A percentile compares a stretch with the other conserved stretches of the same genome.
These are phyloP conservation scores for Ectropis grisescens DNA, from an alignment of 1,140 invertebrate species.

Conservation along the genomic window DNA sequence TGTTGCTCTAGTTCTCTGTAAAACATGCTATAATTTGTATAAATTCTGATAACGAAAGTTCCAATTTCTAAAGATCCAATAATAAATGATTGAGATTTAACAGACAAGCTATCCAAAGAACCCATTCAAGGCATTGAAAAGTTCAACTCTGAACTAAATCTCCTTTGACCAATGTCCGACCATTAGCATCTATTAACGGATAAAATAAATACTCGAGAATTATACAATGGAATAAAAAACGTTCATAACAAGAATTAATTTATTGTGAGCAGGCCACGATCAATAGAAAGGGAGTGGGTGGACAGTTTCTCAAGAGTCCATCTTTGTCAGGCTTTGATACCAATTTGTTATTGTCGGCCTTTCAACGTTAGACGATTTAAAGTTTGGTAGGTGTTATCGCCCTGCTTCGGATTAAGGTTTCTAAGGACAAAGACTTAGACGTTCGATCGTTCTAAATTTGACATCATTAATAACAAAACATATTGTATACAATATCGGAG, in stretches of 20 bases:
- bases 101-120: no score
- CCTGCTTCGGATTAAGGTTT: conserved; percentile 22
- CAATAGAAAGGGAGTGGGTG: conserved; percentile 60
- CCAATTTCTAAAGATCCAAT: no score
- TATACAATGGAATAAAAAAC: conserved; percentile 58
- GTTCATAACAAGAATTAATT: conserved; percentile 67
- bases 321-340: conserved; percentile 67
- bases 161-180: conserved; percentile 57
- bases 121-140: no score
- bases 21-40: conserved; percentile 2
- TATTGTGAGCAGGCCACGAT: conserved; percentile 54
- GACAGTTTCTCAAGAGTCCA: conserved; percentile 65
- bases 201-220: conserved; percentile 48
- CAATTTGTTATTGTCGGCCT: conserved; percentile 65
- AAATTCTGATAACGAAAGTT: no score
- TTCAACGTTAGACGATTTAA: conserved; percentile 58
- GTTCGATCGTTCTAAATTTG: conserved; percentile 5
- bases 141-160: conserved; percentile 22
- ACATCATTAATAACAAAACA: conserved; percentile 6
- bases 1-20: no score
- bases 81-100: no score
- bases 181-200: conserved; percentile 46
- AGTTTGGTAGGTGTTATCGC: conserved; percentile 48
- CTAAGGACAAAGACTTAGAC: conserved; percentile 17
- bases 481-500: conserved; percentile 4